Conservation (phyloP, 2,113 vertebrate genomes). For the Equus przewalskii region DNA sequence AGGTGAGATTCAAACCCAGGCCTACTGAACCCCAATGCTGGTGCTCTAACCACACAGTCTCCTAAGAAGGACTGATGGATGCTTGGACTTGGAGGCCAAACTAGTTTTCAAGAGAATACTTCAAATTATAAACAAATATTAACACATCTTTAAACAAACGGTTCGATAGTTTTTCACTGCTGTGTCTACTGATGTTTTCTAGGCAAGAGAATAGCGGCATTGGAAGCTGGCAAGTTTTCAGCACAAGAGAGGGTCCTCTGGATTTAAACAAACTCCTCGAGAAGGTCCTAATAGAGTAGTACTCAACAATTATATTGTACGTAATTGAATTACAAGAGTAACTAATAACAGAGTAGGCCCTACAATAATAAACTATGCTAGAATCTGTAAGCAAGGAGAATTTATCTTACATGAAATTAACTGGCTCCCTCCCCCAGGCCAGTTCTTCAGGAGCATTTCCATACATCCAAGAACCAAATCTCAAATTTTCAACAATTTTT, state of each 20-base stretch:
- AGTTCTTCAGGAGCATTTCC: background rate
- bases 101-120: background rate
- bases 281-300: background rate
- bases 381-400: background rate
- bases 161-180: background rate
- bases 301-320: background rate
- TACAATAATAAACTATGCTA: background rate
- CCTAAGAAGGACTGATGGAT: background rate
- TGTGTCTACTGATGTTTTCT: background rate
- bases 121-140: constrained; percentile 6
- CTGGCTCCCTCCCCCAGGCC: background rate
- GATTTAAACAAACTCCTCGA: constrained; percentile 7
- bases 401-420: constrained; percentile 1
- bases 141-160: background rate
- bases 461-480: background rate
- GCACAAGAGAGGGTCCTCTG: background rate
- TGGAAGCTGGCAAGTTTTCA: background rate
- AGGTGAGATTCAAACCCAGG: background rate
- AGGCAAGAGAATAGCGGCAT: background rate
- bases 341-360: background rate
- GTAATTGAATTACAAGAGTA: background rate
- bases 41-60: background rate
- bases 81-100: background rate
- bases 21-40: background rate
- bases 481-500: background rate